Base-by-base conservation (phyloP, 23 tunicate genomes). In the Trididemnum clinides region DNA sequence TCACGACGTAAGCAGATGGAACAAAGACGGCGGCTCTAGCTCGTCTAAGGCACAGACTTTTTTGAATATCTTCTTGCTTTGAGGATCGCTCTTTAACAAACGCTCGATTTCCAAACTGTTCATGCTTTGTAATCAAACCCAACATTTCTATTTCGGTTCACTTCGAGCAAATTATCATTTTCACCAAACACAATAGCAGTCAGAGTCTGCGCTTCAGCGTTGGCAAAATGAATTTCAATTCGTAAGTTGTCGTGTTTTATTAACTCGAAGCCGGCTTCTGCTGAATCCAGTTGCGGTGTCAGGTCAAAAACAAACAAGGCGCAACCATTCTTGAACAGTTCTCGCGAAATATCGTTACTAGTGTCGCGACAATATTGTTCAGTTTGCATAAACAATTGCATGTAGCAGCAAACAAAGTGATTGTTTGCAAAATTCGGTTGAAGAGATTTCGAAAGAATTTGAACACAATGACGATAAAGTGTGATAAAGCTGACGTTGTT, bases 401-500 rank as follows among this genome's bases (percentile, higher is more conserved):
- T 50, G 33, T 72, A 84, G 34, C 82, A 26, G 1, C 82, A 70
- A 30, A 84, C 51, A 30, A 33, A 72, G 15, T 4, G 71, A 1
- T 33, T 37, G n/a, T n/a, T n/a, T n/a, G n/a, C n/a, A n/a, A n/a
- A n/a, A n/a, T n/a, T n/a, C n/a, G n/a, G n/a, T n/a, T n/a, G n/a
- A n/a, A n/a, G n/a, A n/a, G n/a, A n/a, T n/a, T n/a, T n/a, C n/a
- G n/a, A n/a, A n/a, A n/a, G n/a, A n/a, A n/a, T n/a, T n/a, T n/a
- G n/a, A n/a, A n/a, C n/a, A n/a, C n/a, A n/a, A n/a, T n/a, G n/a
- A n/a, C n/a, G n/a, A n/a, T n/a, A n/a, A n/a, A n/a, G 28, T 19
- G 88, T 22, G 7, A 84, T 3, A 50, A 72, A 72, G 44, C 32
- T 72, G 39, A 84, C 26, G 65, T 57, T 50, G 23, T 39, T 71